A percentile compares a stretch with the other conserved stretches of the same genome.
Evolutionary conservation across 2,888 invertebrate species (phyloP).

Genomic region (Lapara coniferarum): DNA sequence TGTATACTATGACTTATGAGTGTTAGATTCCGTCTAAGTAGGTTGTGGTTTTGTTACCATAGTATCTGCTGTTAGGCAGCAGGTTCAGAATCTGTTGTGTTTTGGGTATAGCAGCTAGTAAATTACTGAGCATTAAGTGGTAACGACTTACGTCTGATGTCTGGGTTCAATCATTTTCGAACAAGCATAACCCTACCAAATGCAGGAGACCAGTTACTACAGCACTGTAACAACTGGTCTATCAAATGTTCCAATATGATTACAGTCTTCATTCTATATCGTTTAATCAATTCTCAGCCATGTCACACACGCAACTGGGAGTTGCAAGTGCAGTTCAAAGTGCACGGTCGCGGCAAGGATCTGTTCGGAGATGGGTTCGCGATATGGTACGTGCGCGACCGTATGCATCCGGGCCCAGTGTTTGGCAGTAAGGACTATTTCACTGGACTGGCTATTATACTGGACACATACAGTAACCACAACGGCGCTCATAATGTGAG

Average conservation of each 20-base stretch:
- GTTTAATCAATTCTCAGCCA: slow-evolving; percentile 85
- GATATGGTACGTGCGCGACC: slow-evolving; percentile 93
- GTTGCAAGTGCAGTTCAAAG: slow-evolving; percentile 96
- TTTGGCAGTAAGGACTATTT: slow-evolving; percentile 98
- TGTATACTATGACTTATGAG: too few species aligned
- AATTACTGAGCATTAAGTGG: too few species aligned
- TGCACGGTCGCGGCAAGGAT: slow-evolving; percentile 96
- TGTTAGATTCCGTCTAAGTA: too few species aligned
- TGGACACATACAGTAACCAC: slow-evolving; percentile 99
- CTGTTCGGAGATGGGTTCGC: slow-evolving; percentile 99
- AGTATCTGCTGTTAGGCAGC: too few species aligned
- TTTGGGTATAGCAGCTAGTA: too few species aligned
- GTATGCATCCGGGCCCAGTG: slow-evolving; percentile 92
- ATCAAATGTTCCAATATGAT: not conserved
- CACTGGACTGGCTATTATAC: slow-evolving; percentile 93
- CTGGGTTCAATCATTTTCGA: too few species aligned
- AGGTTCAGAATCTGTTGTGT: too few species aligned
- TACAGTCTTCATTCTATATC: not conserved
- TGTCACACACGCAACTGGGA: slow-evolving; percentile 97
- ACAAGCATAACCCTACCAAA: too few species aligned
- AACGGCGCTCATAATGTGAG: slow-evolving; percentile 99
- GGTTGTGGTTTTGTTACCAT: too few species aligned
- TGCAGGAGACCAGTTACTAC: too few species aligned
- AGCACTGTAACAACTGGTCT: too few species aligned
- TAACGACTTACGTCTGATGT: too few species aligned